Percentiles rank a stretch among this genome's conserved stretches.
Conservation (phyloP, 1,140 invertebrate species). For the Leptinotarsa texana region DNA sequence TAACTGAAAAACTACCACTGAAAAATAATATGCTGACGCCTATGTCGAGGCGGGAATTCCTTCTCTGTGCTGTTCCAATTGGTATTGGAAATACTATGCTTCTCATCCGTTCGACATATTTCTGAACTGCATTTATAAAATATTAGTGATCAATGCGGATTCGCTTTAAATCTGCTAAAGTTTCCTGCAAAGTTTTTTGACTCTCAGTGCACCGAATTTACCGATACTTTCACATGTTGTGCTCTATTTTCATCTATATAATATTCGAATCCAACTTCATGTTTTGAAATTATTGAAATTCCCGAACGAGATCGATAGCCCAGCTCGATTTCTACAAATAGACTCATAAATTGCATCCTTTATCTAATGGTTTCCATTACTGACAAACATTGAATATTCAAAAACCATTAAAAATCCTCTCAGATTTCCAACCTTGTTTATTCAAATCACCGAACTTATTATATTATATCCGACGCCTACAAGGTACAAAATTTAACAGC, state of each 20-base stretch:
- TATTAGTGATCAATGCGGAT: too few relatives aligned
- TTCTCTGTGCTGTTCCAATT: too few relatives aligned
- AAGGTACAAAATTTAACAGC: background rate
- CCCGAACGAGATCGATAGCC: background rate
- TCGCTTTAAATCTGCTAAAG: too few relatives aligned
- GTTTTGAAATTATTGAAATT: background rate
- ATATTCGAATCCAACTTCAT: background rate
- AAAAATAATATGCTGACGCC: too few relatives aligned
- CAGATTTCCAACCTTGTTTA: background rate
- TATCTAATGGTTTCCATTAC: background rate
- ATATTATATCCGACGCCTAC: background rate
- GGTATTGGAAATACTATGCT: too few relatives aligned
- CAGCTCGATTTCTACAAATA: background rate
- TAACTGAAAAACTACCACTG: too few relatives aligned
- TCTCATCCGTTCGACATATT: too few relatives aligned
- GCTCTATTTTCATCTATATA: background rate
- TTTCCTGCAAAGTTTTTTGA: too few relatives aligned
- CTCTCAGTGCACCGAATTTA: too few relatives aligned
- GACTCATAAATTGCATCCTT: background rate
- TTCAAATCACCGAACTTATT: slow-evolving; percentile 1
- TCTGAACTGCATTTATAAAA: too few relatives aligned
- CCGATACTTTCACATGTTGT: too few relatives aligned
- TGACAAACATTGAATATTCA: slow-evolving; percentile 1
- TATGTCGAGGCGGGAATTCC: too few relatives aligned
- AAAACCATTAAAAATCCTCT: background rate